These are phyloP conservation scores for Leptothorax acervorum DNA, from an alignment of 2,888 invertebrate genomes.

Conservation along the genomic window DNA sequence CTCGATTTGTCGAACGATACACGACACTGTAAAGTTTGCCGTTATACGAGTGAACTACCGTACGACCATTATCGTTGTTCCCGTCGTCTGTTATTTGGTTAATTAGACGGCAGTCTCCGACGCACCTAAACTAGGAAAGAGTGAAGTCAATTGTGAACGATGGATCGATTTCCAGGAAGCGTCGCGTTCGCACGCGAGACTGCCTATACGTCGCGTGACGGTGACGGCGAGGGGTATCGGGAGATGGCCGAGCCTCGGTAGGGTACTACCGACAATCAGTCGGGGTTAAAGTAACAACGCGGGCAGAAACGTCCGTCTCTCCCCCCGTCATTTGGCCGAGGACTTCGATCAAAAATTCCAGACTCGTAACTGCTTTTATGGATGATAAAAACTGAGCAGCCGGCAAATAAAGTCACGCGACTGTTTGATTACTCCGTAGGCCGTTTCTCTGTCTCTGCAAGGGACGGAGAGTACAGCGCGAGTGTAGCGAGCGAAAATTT, in stretches of 20 bases:
- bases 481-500: constrained; percentile 26
- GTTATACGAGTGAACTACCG: constrained; percentile 27
- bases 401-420: constrained; percentile 70
- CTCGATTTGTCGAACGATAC: not conserved
- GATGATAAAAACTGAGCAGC: constrained; percentile 68
- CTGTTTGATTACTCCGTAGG: constrained; percentile 58
- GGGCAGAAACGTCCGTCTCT: constrained; percentile 56
- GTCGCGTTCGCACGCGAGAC: constrained; percentile 64
- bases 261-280: constrained; percentile 61
- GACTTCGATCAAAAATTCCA: constrained; percentile 69
- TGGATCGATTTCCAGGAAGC: constrained; percentile 70
- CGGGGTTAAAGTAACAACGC: constrained; percentile 64
- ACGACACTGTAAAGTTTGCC: not conserved
- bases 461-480: not conserved
- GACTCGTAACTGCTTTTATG: constrained; percentile 65
- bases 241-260: constrained; percentile 59
- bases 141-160: constrained; percentile 63
- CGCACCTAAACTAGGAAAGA: constrained; percentile 53
- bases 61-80: constrained; percentile 54
- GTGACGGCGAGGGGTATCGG: constrained; percentile 47
- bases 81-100: constrained; percentile 58
- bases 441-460: constrained; percentile 45
- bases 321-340: constrained; percentile 56
- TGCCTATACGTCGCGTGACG: constrained; percentile 65
- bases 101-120: constrained; percentile 58